Conservation (phyloP, 2,113 vertebrate genomes). For the Chamaetylas fuelleborni region DNA sequence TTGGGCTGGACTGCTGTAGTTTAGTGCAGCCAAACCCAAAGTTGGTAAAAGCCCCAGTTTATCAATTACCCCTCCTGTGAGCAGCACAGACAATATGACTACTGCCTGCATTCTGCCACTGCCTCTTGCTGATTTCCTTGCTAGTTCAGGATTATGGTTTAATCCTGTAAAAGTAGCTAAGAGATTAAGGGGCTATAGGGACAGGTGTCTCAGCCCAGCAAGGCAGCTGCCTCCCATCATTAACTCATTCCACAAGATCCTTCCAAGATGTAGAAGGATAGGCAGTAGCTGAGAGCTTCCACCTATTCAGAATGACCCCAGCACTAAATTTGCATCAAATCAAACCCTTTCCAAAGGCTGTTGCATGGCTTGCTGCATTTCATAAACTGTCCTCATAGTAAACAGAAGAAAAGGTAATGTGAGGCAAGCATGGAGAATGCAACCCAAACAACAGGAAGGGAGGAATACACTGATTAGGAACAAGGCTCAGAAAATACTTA, state of each 20-base stretch:
- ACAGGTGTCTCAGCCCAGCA: background rate
- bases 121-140: background rate
- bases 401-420: background rate
- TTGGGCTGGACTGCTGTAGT: background rate
- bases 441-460: background rate
- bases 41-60: background rate
- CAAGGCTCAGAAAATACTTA: background rate
- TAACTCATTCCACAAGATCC: background rate
- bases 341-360: background rate
- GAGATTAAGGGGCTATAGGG: background rate
- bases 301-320: background rate
- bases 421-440: background rate
- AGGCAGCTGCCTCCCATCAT: background rate
- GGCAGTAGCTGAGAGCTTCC: background rate
- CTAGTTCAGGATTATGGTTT: background rate
- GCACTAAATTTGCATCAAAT: background rate
- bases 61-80: background rate
- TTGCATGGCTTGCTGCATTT: background rate
- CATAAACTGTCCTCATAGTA: background rate
- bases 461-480: background rate
- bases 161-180: background rate
- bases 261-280: rapidly evolving
- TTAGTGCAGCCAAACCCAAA: background rate
- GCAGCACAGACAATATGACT: background rate
- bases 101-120: background rate